Conservation (phyloP, 1,140 invertebrate genomes). For the Sycophaga agraensis region DNA sequence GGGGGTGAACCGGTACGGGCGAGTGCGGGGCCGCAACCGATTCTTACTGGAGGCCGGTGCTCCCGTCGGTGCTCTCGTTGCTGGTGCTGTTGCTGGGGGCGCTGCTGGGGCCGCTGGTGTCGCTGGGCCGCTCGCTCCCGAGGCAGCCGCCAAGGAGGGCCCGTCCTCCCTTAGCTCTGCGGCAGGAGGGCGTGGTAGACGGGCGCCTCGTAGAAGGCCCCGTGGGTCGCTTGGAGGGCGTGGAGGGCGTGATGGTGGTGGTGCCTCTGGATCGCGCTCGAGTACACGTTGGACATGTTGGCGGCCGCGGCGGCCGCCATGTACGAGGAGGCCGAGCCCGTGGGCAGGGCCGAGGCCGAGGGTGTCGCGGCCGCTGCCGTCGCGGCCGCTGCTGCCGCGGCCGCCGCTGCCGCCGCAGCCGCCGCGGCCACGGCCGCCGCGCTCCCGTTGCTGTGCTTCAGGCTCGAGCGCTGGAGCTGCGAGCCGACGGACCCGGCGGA, state of each 20-base stretch:
- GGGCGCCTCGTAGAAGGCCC: conserved; percentile 46
- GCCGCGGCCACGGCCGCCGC: not conserved
- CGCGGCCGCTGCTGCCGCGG: conserved; percentile 17
- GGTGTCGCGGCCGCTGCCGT: conserved; percentile 14
- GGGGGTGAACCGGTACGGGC: too few relatives aligned
- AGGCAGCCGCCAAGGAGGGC: not conserved
- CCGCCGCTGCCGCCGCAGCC: not conserved
- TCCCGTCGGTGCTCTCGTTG: too few relatives aligned
- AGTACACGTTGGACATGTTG: conserved; percentile 40
- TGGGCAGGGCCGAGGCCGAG: conserved; percentile 18
- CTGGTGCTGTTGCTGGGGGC: too few relatives aligned
- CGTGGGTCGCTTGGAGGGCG: not conserved
- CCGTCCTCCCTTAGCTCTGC: conserved; percentile 41
- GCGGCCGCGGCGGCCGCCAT: conserved; percentile 31
- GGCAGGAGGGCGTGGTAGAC: conserved; percentile 48
- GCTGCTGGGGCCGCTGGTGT: too few relatives aligned
- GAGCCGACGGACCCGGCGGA: conserved; percentile 23
- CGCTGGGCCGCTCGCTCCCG: too few relatives aligned
- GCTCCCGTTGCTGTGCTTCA: conserved; percentile 14
- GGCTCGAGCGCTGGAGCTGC: conserved; percentile 19
- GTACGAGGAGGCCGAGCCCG: conserved; percentile 24
- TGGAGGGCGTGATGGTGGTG: conserved; percentile 26
- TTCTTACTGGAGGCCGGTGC: too few relatives aligned
- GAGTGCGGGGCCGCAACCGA: not conserved
- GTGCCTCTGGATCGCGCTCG: conserved; percentile 46